Evolutionary conservation across 2,113 vertebrate species (phyloP), one percentile per base, ranked within the genome.

Genomic region (Athene cunicularia): DNA sequence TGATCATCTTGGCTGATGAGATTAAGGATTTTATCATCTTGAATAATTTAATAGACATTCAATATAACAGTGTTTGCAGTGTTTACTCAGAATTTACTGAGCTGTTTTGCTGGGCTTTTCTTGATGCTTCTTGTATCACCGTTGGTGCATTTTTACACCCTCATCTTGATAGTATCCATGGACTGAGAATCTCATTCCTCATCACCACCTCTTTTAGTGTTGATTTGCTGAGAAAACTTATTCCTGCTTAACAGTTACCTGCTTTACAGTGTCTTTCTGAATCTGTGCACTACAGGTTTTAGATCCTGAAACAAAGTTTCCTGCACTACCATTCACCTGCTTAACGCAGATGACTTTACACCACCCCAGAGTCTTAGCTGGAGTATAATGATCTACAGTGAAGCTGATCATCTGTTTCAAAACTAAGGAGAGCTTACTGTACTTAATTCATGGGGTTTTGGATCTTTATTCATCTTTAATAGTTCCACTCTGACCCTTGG

Each of bases 151-250:
- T 88, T 92, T 64, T n/a, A 55, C 6, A 77, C 47, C 9, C 13
- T 74, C 3, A 15, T 74, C 45, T 45, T 66, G 60, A 32, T 52
- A 16, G 19, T 52, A 14, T 64, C 1, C 0, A 1, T 55, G 39
- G 33, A 60, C n/a, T 45, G 16, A 77, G 77, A 83, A 63, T 66
- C 12, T 92, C 22, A 52, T 77, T 80, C 59, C n/a, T 35, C 18
- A 50, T 80, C 9, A 47, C 22, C 7, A 27, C 71, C 23, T 75
- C 28, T 88, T 90, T 70, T 85, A 39, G 45, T 15, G 22, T 14
- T 70, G n/a, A 70, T 85, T 64, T 74, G 50, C 39, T 66, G 39
- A 56, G 64, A 53, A 62, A 52, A 72, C 3, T 27, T 72, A 14
- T 14, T 64, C 33, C 79, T 88, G 49, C 64, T 17, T 12, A 1